Base-by-base conservation (phyloP, 1,140 invertebrate species). In the Dreissena polymorpha region DNA sequence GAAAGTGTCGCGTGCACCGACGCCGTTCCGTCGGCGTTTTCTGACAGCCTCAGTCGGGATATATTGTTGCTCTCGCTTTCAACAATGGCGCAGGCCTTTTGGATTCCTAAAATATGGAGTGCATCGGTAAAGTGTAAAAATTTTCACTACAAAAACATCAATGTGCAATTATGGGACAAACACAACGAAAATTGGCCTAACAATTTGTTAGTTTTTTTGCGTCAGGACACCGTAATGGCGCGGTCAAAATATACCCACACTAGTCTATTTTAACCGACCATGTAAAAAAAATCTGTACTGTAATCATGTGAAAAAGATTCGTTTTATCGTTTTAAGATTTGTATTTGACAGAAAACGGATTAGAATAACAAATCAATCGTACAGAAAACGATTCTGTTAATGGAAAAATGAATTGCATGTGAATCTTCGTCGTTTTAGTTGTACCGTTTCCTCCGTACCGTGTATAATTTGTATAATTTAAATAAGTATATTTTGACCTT, bases 51-150 rank as follows among this genome's bases (percentile, higher is more conserved):
- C 25, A 75, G 49, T 12, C 10, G 14, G 21, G 27, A 10, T 21
- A 75, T 50, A 18, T 75, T 65, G 14, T 75, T 65, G 29, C 73
- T 75, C 27, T 75, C 73, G 8, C 53, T 29, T 39, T 63, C 29
- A 21, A 75, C 16, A 13, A 75, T 65, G 1, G 73, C 27, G 18
- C 53, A 75, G 2, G 73, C 73, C 57, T 64, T 75, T 57, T 23
- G 13, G 10, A 73, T 8, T n/a, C 71, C 71, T 73, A 5, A 18
- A 72, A 72, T 72, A 53, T 53, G 55, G 13, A 18, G 51, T 53
- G 25, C 51, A 10, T n/a, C 18, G 1, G 18, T n/a, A 16, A 39
- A 16, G 18, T 16, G 25, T 1, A 10, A 16, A n/a, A 21, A 21
- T 21, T 21, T 8, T 23, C 25, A 68, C 16, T 23, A 2, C 29